phyloP scores from a whole-genome alignment of 1,140 invertebrate species.

The Oppia nitens region DNA sequence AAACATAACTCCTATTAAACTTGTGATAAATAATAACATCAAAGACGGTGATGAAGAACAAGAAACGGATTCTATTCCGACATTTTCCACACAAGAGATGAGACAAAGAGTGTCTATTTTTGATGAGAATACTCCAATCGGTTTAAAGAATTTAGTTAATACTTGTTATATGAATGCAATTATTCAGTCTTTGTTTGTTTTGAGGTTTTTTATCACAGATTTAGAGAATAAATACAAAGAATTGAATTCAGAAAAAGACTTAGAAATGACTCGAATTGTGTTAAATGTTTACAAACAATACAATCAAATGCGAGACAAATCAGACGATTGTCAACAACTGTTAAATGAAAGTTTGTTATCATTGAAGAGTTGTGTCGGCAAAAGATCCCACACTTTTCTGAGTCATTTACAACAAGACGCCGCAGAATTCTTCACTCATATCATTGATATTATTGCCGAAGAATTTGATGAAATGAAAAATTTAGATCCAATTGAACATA shows the following conservation, averaged over 20 bases:
- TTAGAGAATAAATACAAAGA: background rate
- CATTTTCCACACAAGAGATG: no score
- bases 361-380: background rate
- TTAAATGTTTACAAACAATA: background rate
- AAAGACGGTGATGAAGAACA: no score
- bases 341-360: background rate
- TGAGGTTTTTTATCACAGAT: conserved; percentile 8
- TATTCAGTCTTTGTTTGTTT: conserved; percentile 31
- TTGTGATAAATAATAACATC: no score
- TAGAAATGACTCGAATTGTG: background rate
- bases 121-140: conserved; percentile 16
- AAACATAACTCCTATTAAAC: no score
- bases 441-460: conserved; percentile 1
- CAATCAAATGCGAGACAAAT: background rate
- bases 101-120: no score
- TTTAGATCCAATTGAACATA: conserved; percentile 2
- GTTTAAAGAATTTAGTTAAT: conserved; percentile 37
- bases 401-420: conserved; percentile 11
- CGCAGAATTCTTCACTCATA: conserved; percentile 1
- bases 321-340: background rate
- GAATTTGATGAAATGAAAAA: background rate
- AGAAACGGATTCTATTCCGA: no score
- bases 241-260: background rate
- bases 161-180: conserved; percentile 41
- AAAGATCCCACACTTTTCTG: background rate